Evolutionary conservation across 1,140 invertebrate genomes (phyloP).

Genomic region (Parasteatoda tepidariorum): DNA sequence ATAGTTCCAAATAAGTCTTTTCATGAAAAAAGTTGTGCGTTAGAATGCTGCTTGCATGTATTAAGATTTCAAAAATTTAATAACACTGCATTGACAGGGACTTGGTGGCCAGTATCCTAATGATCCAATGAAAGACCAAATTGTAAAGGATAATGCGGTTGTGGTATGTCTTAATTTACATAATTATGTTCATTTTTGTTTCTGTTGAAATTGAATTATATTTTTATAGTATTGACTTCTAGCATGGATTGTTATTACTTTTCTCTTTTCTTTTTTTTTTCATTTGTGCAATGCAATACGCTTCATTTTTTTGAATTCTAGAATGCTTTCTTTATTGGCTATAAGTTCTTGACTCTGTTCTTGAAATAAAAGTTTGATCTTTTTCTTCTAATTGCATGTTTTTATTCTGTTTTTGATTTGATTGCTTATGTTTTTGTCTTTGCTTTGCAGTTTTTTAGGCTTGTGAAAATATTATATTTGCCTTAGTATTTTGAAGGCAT

Average conservation of each 20-base stretch:
- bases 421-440: not conserved
- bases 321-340: not conserved
- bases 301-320: not conserved
- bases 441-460: not conserved
- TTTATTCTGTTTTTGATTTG: not conserved
- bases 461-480: too few relatives aligned
- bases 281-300: not conserved
- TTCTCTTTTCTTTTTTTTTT: too few relatives aligned
- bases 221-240: not conserved
- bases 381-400: not conserved
- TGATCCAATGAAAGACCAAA: constrained; percentile 66
- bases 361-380: not conserved
- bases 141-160: constrained; percentile 64
- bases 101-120: constrained; percentile 62
- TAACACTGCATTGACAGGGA: constrained; percentile 54
- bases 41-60: constrained; percentile 3
- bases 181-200: constrained; percentile 18
- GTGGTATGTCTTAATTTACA: constrained; percentile 60
- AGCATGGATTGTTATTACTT: too few relatives aligned
- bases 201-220: not conserved
- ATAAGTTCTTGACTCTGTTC: not conserved
- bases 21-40: not conserved
- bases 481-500: too few relatives aligned
- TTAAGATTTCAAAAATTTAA: constrained; percentile 18
- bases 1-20: not conserved